Evolutionary conservation across 2,113 vertebrate species (phyloP).

Genomic region (Hippocampus zosterae): DNA sequence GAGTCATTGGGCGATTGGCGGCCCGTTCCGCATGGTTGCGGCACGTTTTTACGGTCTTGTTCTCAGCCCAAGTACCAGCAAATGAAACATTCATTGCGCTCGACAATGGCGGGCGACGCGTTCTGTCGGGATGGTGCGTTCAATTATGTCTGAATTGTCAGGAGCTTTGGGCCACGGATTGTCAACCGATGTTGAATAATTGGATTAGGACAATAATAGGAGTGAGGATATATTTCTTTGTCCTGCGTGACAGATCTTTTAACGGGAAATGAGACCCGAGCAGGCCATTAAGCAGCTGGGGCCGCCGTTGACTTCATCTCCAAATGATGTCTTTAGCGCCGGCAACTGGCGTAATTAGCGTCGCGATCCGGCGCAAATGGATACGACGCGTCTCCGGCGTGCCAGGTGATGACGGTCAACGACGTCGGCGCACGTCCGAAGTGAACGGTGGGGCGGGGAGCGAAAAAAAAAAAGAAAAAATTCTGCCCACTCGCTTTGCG

Average conservation of each 20-base stretch:
- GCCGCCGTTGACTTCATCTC: constrained; percentile 68
- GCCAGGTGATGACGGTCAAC: background rate
- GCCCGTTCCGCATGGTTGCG: background rate
- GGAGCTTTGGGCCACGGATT: constrained; percentile 38
- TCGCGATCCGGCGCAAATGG: constrained; percentile 47
- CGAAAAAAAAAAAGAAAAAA: too few relatives aligned
- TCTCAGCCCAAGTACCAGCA: background rate
- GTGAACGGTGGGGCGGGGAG: background rate
- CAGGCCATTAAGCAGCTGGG: constrained; percentile 73
- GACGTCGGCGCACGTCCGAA: background rate
- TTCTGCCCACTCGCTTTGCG: background rate
- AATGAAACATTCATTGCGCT: background rate
- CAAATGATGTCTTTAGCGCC: constrained; percentile 69
- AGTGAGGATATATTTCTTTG: constrained; percentile 70
- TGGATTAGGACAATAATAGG: constrained; percentile 77
- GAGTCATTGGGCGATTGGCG: background rate
- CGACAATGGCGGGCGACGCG: constrained; percentile 13
- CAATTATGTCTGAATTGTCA: constrained; percentile 45
- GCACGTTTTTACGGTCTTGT: background rate
- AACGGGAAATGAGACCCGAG: constrained; percentile 71
- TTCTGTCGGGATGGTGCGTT: constrained; percentile 38
- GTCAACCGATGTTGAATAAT: constrained; percentile 68
- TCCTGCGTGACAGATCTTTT: constrained; percentile 72
- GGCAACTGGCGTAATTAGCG: constrained; percentile 73
- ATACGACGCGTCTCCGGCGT: constrained; percentile 15